Evolutionary conservation across 1,140 invertebrate species (phyloP), one percentile per base, ranked within the genome.

Genomic region (Drosophila pruinosa): DNA sequence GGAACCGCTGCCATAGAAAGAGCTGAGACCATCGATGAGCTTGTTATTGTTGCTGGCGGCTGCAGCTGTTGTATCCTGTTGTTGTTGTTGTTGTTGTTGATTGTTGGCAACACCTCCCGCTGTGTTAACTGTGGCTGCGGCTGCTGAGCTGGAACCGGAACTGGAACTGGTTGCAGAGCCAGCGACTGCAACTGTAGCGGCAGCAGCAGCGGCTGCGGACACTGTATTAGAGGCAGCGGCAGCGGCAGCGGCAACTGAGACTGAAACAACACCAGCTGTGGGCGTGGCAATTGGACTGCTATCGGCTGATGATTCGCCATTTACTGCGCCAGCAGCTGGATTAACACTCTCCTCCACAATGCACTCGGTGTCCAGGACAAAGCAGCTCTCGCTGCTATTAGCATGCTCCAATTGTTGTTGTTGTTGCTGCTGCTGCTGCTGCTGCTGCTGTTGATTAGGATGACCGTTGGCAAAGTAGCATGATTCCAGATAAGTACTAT

Each of bases 21-120:
- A 89, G 69, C 83, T 91, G 19, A 91, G 83, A n/a, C 88, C 82
- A 58, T 91, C 90, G 41, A 91, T 89, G 1, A 91, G 58, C 63
- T 91, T 91, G 56, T 61, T 86, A 43, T 82, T 90, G 58, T 34
- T 68, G 31, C 43, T 19, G 81, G 62, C 2, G 47, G 21, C 2
- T 70, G 64, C n/a, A 69, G 56, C 4, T 47, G 59, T 12, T 63
- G 41, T 24, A n/a, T n/a, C n/a, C n/a, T 36, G 69, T 14, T 41
- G 24, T 21, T 52, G 45, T 28, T 70, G 76, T 19, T 36, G 64
- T 28, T 59, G 56, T 91, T 91, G 47, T 57, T 54, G 50, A 38
- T 15, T 21, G 54, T 28, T 38, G 6, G 39, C 26, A 3, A 17
- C 7, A 15, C 2, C 19, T n/a, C n/a, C n/a, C 4, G 19, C 24